Evolutionary conservation across 2,888 invertebrate genomes (phyloP).

Genomic region (Diplazon laetatorius): DNA sequence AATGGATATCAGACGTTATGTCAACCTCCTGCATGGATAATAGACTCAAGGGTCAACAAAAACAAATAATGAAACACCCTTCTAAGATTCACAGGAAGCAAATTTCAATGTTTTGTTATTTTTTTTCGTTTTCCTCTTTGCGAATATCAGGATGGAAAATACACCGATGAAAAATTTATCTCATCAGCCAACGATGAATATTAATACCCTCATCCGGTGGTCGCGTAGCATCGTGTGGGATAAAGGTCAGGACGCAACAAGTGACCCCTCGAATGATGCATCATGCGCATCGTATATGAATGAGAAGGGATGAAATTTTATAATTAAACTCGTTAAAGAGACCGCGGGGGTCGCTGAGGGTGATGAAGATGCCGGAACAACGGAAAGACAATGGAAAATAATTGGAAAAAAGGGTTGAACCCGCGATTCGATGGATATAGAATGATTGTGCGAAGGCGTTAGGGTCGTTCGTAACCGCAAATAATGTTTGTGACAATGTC

Average conservation of each 20-base stretch:
- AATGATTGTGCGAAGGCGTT: background rate
- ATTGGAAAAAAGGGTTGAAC: background rate
- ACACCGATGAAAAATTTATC: background rate
- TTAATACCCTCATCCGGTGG: constrained; percentile 7
- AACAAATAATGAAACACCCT: too few relatives aligned
- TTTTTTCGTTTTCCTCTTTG: background rate
- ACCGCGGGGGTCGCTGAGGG: constrained; percentile 42
- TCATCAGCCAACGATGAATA: constrained; percentile 12
- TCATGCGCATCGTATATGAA: constrained; percentile 47
- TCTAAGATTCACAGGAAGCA: too few relatives aligned
- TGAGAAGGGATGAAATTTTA: constrained; percentile 61
- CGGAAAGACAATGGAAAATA: background rate
- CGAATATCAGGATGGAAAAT: background rate
- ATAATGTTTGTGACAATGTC: constrained; percentile 1
- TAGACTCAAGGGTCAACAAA: too few relatives aligned
- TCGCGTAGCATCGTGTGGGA: background rate
- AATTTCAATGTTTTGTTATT: too few relatives aligned
- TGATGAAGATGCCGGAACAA: background rate
- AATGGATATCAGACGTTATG: too few relatives aligned
- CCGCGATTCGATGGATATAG: constrained; percentile 7
- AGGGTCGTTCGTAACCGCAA: background rate
- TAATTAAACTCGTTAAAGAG: constrained; percentile 52
- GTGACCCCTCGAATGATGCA: constrained; percentile 60
- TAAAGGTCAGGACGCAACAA: constrained; percentile 62
- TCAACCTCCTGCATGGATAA: too few relatives aligned